phyloP scores from a whole-genome alignment of 2,113 vertebrate species.

The Actenoides hombroni region DNA sequence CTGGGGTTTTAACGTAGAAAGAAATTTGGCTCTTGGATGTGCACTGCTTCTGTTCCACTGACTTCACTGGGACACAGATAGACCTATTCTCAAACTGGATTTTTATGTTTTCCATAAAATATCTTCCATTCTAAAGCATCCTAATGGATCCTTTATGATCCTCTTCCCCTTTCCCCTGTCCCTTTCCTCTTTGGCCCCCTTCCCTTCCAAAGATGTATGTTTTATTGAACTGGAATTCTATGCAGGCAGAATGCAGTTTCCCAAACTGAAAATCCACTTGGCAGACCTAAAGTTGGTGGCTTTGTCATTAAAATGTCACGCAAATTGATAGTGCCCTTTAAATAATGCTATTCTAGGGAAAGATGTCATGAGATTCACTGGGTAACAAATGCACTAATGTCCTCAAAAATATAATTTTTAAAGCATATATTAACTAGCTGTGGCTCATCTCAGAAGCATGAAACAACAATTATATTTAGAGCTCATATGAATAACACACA shows the following conservation, averaged over 20 bases:
- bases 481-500: not conserved
- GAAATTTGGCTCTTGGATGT: not conserved
- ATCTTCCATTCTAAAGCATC: not conserved
- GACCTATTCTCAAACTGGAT: not conserved
- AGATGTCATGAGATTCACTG: not conserved
- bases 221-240: not conserved
- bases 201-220: not conserved
- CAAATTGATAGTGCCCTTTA: not conserved
- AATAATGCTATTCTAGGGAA: not conserved
- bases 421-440: not conserved
- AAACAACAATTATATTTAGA: not conserved
- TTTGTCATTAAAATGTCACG: not conserved
- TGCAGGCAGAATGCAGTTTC: not conserved
- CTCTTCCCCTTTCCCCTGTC: not conserved
- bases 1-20: not conserved
- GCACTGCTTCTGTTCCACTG: not conserved
- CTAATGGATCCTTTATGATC: not conserved
- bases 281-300: not conserved
- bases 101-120: not conserved
- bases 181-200: not conserved
- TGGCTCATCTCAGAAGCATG: not conserved
- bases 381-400: not conserved
- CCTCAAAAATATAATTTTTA: conserved; percentile 4
- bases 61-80: not conserved
- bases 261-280: not conserved